Base-by-base conservation (phyloP, 2,797 vertebrate genomes). In the Cryptoblepharus egeriae region DNA sequence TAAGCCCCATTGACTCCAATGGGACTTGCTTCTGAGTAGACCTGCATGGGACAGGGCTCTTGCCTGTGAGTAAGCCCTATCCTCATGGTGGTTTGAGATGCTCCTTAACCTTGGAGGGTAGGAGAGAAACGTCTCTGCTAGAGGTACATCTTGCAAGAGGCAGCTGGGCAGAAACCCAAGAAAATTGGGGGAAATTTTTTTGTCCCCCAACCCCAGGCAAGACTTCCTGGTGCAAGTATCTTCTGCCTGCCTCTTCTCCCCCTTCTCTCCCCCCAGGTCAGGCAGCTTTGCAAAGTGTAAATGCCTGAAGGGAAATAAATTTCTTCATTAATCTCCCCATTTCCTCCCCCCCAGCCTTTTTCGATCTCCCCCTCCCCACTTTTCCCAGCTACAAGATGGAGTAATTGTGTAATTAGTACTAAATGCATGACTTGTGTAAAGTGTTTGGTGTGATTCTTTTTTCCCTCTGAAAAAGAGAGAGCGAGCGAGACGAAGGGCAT, bases 321-420 rank as follows among this genome's bases (percentile, higher is more conserved):
- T 58, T 45, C 76, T 58, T 2, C 22, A 65, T 75, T 79, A 28
- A 75, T 79, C 70, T 84, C 37, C 16, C 32, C 3, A 7, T 35
- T 45, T 7, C 32, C 57, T 49, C 26, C 20, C 55, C 81, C 69
- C 79, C 32, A 61, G 39, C 82, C 84, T 88, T 85, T n/a, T 89
- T 60, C 90, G 90, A 80, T 35, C 37, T 79, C 42, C 61, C 42
- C n/a, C 30, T 28, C 20, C 20, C 22, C 22, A 32, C 39, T 52
- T 58, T 32, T 55, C 28, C 55, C 77, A 83, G 52, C 82, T 32
- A 24, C 70, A 13, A 75, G 85, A 85, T n/a, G 80, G 92, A 88
- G 82, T 94, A 92, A 95, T 90, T 89, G 90, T n/a, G 15, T 94
- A 91, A 93, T 94, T 94, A 93, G 91, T 89, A 80, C 88, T 90